Evolutionary conservation across 2,888 invertebrate genomes (phyloP).

Genomic region (Cataglyphis cursor): DNA sequence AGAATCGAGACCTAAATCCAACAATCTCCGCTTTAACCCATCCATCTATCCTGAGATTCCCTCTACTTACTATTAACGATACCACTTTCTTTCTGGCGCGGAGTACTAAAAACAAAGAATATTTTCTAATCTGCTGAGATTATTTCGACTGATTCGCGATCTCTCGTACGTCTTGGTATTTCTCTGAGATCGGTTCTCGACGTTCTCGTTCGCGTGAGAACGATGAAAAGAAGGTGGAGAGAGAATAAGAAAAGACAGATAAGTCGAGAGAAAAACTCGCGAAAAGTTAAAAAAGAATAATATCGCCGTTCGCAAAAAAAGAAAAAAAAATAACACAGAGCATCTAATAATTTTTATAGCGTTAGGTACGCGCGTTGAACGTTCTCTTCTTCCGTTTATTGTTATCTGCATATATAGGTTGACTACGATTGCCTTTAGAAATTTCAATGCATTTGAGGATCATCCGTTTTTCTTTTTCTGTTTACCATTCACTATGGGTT

Average conservation of each 20-base stretch:
- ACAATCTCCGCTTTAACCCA: conserved; percentile 41
- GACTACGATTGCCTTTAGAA: conserved; percentile 61
- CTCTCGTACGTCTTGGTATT: conserved; percentile 32
- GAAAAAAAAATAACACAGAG: conserved; percentile 26
- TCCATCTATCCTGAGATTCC: conserved; percentile 49
- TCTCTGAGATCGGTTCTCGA: conserved; percentile 36
- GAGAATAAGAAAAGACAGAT: conserved; percentile 48
- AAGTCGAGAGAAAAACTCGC: conserved; percentile 43
- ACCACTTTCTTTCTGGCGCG: conserved; percentile 51
- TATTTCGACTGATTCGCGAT: conserved; percentile 30
- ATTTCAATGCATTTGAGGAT: conserved; percentile 70
- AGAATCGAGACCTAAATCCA: conserved; percentile 56
- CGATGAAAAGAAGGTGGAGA: conserved; percentile 34
- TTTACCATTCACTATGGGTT: conserved; percentile 76
- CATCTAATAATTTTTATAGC: conserved; percentile 23
- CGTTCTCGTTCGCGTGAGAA: conserved; percentile 51
- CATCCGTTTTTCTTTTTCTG: conserved; percentile 70
- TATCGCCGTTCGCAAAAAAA: conserved; percentile 34
- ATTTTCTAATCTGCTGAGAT: conserved; percentile 36
- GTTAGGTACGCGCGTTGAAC: conserved; percentile 51
- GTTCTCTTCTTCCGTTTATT: conserved; percentile 58
- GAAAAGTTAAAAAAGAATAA: conserved; percentile 32
- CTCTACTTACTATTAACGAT: conserved; percentile 46
- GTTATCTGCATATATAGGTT: conserved; percentile 62
- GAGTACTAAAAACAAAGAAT: conserved; percentile 30